phyloP scores from a whole-genome alignment of 1,140 invertebrate species.

The Maniola jurtina region DNA sequence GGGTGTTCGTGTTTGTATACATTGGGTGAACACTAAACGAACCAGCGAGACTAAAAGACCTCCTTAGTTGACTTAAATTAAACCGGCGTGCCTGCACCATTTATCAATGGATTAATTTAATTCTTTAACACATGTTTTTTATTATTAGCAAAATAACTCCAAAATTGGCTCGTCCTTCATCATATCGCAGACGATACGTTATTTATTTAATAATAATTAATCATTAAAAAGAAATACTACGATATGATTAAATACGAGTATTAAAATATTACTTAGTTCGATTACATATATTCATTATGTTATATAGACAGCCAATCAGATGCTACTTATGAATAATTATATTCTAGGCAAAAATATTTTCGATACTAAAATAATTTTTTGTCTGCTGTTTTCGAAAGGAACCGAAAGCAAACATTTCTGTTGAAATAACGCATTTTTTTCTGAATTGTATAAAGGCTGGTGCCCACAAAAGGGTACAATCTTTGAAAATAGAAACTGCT shows the following conservation, averaged over 20 bases:
- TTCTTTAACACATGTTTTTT: constrained; percentile 15
- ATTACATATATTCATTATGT: constrained; percentile 30
- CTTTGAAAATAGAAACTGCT: not conserved
- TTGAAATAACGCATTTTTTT: not conserved
- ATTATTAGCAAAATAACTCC: constrained; percentile 33
- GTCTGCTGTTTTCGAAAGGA: constrained; percentile 30
- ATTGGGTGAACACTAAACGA: too few species aligned
- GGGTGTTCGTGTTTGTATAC: too few species aligned
- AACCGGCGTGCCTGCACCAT: not conserved
- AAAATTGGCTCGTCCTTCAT: constrained; percentile 17
- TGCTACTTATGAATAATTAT: constrained; percentile 38
- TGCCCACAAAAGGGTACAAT: constrained; percentile 11
- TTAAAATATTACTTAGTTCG: constrained; percentile 19
- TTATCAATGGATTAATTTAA: constrained; percentile 31
- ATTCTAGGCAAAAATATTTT: constrained; percentile 42
- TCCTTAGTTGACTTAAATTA: not conserved
- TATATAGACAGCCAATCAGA: constrained; percentile 58
- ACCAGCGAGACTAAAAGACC: too few species aligned
- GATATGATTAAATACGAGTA: constrained; percentile 20
- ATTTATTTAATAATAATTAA: not conserved
- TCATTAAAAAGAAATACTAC: constrained; percentile 12
- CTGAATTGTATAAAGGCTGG: not conserved
- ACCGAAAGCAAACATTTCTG: constrained; percentile 14
- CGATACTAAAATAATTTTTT: constrained; percentile 32
- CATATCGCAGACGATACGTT: constrained; percentile 11